Evolutionary conservation across 2,113 vertebrate species (phyloP).

Genomic region (Aspiorhynchus laticeps): DNA sequence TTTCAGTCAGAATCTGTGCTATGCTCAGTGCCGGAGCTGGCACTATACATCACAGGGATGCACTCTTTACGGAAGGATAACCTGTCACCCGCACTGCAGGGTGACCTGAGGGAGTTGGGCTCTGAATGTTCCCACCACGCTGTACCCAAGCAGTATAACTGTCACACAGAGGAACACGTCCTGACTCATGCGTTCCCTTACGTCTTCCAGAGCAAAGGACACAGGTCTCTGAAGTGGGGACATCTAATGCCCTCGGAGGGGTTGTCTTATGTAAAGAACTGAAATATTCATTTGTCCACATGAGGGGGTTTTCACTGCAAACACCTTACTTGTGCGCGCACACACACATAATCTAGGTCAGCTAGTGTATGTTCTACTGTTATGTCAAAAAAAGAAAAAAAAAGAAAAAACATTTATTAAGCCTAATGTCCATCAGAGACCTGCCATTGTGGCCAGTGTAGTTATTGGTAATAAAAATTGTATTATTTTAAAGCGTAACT

Average conservation of each 20-base stretch:
- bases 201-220: conserved; percentile 51
- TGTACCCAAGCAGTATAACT: conserved; percentile 49
- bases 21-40: neutral
- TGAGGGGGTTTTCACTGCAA: conserved; percentile 45
- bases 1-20: neutral
- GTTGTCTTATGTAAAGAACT: conserved; percentile 58
- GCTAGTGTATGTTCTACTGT: neutral
- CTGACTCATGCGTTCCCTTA: conserved; percentile 50
- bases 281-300: conserved; percentile 59
- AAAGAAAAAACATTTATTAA: neutral
- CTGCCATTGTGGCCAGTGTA: neutral
- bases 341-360: conserved; percentile 56
- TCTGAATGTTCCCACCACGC: conserved; percentile 54
- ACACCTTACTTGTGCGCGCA: conserved; percentile 44
- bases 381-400: neutral
- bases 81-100: conserved; percentile 16
- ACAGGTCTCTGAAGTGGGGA: conserved; percentile 49
- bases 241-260: conserved; percentile 52
- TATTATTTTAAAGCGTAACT: no score
- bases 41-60: conserved; percentile 24
- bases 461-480: neutral
- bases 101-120: conserved; percentile 44
- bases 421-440: neutral
- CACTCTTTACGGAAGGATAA: conserved; percentile 38
- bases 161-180: conserved; percentile 53